Percentiles rank a stretch among this genome's conserved stretches.
These are phyloP conservation scores for Oreohelix idahoensis DNA, from an alignment of 1,140 invertebrate genomes.

Conservation along the genomic window DNA sequence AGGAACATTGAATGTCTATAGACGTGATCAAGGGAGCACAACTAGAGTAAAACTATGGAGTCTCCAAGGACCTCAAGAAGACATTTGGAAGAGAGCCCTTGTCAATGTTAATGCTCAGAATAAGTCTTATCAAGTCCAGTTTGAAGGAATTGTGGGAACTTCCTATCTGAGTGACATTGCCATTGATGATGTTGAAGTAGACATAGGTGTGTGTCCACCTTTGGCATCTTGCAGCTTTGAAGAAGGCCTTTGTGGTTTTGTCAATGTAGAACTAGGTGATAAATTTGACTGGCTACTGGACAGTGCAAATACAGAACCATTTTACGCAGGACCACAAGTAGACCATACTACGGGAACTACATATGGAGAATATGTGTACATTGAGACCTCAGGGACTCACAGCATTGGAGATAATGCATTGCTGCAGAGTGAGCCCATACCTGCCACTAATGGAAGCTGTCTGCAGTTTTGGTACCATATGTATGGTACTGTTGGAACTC, in stretches of 20 bases:
- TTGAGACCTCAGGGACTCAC: constrained; percentile 59
- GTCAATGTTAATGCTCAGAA: constrained; percentile 5
- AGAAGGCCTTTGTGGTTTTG: constrained; percentile 56
- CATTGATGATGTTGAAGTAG: constrained; percentile 65
- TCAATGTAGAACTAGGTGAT: constrained; percentile 57
- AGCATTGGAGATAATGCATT: constrained; percentile 55
- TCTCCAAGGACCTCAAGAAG: constrained; percentile 20
- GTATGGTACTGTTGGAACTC: constrained; percentile 77
- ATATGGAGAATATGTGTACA: constrained; percentile 67
- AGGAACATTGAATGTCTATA: constrained; percentile 63
- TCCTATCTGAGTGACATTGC: constrained; percentile 62
- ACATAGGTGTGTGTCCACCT: constrained; percentile 40
- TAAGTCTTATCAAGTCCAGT: constrained; percentile 45
- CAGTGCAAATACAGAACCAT: constrained; percentile 52
- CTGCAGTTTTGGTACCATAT: constrained; percentile 82
- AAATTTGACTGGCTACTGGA: constrained; percentile 64
- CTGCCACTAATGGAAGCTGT: constrained; percentile 56
- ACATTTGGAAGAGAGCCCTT: constrained; percentile 31
- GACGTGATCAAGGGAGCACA: constrained; percentile 41
- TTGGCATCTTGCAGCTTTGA: constrained; percentile 59
- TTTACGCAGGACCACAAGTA: constrained; percentile 59
- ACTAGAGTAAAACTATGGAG: constrained; percentile 17
- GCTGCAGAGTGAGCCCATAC: constrained; percentile 57
- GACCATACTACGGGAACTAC: constrained; percentile 59
- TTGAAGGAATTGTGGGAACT: constrained; percentile 60